These are phyloP conservation scores for Drosophila arawakana DNA, from an alignment of 1,140 invertebrate species.

Conservation along the genomic window DNA sequence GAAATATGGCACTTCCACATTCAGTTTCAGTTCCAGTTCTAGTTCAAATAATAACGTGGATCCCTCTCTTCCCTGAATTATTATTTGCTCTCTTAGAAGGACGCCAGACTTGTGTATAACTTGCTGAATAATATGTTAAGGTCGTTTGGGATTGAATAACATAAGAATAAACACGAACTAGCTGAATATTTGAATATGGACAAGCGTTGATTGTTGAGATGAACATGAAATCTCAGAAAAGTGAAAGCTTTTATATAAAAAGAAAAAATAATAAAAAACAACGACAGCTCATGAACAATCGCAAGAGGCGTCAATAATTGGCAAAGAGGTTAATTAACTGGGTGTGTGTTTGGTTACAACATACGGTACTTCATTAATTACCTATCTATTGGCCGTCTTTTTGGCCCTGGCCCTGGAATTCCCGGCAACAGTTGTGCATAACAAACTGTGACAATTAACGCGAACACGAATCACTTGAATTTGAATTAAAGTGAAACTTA, in stretches of 20 bases:
- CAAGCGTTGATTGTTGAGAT: neutral
- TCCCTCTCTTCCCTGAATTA: too few species aligned
- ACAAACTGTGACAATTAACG: conserved; percentile 14
- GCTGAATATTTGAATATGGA: neutral
- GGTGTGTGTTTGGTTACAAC: conserved; percentile 44
- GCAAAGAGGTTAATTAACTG: conserved; percentile 43
- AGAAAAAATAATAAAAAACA: neutral
- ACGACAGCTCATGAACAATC: conserved; percentile 7
- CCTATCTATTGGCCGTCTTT: neutral
- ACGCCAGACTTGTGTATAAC: too few species aligned
- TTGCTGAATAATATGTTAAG: neutral
- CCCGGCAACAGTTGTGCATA: conserved; percentile 18
- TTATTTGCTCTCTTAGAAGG: too few species aligned
- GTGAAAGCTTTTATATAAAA: conserved; percentile 39
- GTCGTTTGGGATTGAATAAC: neutral
- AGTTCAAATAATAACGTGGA: neutral
- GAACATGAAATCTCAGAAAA: conserved; percentile 14
- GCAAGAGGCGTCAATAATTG: conserved; percentile 33
- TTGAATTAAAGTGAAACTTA: conserved; percentile 55
- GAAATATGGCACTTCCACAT: conserved; percentile 1
- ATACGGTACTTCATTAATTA: conserved; percentile 1
- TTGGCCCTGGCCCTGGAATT: conserved; percentile 30
- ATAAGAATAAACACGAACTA: neutral
- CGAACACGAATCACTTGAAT: conserved; percentile 7
- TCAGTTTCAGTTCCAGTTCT: too few species aligned